These are phyloP conservation scores for Trematomus loennbergii DNA, from an alignment of 2,113 vertebrate species.

Conservation along the genomic window DNA sequence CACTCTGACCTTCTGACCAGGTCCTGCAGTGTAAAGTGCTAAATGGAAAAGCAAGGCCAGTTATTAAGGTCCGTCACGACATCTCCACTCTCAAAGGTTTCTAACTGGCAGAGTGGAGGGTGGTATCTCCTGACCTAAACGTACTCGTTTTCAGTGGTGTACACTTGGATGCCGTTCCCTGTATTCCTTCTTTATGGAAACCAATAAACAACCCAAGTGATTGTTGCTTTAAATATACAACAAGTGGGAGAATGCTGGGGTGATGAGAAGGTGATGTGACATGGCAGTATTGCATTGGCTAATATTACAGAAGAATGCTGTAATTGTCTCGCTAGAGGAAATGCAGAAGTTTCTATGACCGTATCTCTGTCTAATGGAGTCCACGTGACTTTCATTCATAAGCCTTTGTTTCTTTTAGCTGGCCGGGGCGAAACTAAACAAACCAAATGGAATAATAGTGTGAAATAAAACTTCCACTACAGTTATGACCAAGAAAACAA, in stretches of 20 bases:
- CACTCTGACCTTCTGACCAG: slow-evolving; percentile 22
- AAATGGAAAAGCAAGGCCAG: slow-evolving; percentile 49
- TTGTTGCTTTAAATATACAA: neutral
- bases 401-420: slow-evolving; percentile 5
- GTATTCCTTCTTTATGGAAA: neutral
- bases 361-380: neutral
- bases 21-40: slow-evolving; percentile 28
- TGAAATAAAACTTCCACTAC: slow-evolving; percentile 31
- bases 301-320: neutral
- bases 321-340: neutral
- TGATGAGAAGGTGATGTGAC: neutral
- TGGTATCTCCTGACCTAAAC: neutral
- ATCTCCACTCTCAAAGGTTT: slow-evolving; percentile 19
- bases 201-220: neutral
- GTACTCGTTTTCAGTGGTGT: neutral
- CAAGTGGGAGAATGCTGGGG: neutral
- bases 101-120: slow-evolving; percentile 4
- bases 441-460: slow-evolving; percentile 23
- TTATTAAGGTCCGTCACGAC: slow-evolving; percentile 17
- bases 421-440: slow-evolving; percentile 16
- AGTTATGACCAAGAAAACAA: slow-evolving; percentile 49
- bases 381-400: slow-evolving; percentile 1
- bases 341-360: neutral
- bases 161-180: slow-evolving; percentile 1
- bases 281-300: neutral